Evolutionary conservation across 2,797 vertebrate genomes (phyloP), one percentile per base, ranked within the genome.

Genomic region (Luscinia megarhynchos): DNA sequence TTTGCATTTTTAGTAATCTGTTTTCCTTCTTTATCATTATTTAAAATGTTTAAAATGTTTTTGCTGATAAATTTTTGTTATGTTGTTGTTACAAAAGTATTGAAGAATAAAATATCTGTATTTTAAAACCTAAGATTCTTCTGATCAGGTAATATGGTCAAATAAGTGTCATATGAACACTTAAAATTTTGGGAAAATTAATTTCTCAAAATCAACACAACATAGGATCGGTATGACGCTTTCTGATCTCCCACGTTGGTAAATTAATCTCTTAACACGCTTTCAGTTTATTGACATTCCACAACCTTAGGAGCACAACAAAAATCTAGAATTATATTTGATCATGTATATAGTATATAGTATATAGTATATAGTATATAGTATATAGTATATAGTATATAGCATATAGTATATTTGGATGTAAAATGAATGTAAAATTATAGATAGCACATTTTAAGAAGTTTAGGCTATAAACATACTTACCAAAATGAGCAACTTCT

Each of bases 401-500:
- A 63, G 9, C 7, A 41, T 17, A 41, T 41, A 41, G 16, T 41
- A 46, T 46, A 23, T 46, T 45, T 45, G 48, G 27, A 85, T 45
- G 10, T 29, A 43, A 79, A 70, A 76, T 68, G 54, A 19, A 68
- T 38, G 14, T 11, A 87, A 92, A 92, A 72, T 43, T 54, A 63
- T 7, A 85, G 43, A 22, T 15, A 88, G 36, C 14, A 84, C 12
- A 72, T 64, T 84, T 62, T 86, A 27, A 84, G 63, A 89, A 57
- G 8, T 50, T 54, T 59, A 51, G 51, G 41, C 36, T 76, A 51
- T 36, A 61, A 87, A 87, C 45, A 78, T 23, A 92, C 96, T 84
- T 98, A 99, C 99, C 99, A 83, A 98, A 99, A 97, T 99, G 99
- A 87, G 98, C 91, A 81, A 99, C 98, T 92, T 99, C 98, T 80